These are phyloP conservation scores for Squalus acanthias DNA, from an alignment of 2,797 vertebrate species.

Conservation along the genomic window DNA sequence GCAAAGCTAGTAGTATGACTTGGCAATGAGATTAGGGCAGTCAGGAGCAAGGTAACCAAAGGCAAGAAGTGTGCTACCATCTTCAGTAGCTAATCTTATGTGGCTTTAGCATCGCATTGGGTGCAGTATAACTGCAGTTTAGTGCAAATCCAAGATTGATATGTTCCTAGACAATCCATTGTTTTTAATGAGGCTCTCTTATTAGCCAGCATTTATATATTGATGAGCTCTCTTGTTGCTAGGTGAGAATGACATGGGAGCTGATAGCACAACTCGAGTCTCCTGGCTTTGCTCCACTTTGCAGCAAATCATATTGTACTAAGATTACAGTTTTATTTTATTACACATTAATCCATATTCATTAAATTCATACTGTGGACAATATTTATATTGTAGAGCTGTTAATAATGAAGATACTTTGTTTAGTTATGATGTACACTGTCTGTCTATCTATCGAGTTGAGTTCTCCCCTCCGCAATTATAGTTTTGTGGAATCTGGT, in stretches of 20 bases:
- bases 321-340: not conserved
- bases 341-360: not conserved
- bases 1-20: not conserved
- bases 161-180: too few relatives aligned
- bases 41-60: not conserved
- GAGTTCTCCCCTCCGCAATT: not conserved
- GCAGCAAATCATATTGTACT: not conserved
- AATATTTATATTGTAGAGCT: too few relatives aligned
- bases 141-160: too few relatives aligned
- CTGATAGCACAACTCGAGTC: not conserved
- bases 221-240: too few relatives aligned
- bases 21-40: not conserved
- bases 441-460: not conserved
- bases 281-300: not conserved
- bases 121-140: too few relatives aligned
- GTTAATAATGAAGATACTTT: not conserved
- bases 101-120: too few relatives aligned
- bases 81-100: too few relatives aligned
- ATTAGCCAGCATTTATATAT: too few relatives aligned
- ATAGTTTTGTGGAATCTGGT: not conserved
- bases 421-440: not conserved
- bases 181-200: too few relatives aligned
- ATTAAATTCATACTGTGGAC: not conserved
- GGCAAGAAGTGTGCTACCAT: not conserved
- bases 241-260: too few relatives aligned